phyloP scores from a whole-genome alignment of 2,888 invertebrate genomes.

The Melinaea menophilus region DNA sequence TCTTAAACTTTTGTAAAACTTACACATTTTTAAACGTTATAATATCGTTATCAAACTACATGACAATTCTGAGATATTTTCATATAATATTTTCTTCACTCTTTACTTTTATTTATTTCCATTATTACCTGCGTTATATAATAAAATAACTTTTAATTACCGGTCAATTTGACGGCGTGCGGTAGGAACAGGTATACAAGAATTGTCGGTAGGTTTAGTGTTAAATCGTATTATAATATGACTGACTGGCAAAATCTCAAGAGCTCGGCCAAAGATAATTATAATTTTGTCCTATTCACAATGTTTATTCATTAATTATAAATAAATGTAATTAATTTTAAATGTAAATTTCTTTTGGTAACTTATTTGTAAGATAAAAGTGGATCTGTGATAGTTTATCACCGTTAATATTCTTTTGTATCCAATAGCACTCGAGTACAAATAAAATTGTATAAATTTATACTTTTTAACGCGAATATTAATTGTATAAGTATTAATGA shows the following conservation, averaged over 20 bases:
- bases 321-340: not conserved
- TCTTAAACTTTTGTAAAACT: no score
- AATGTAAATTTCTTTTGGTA: conserved; percentile 11
- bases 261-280: conserved; percentile 5
- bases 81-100: no score
- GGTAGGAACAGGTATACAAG: no score
- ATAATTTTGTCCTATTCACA: not conserved
- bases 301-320: not conserved
- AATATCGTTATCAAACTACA: no score
- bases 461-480: conserved; percentile 34
- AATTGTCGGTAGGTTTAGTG: no score
- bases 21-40: no score
- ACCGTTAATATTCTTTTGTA: conserved; percentile 28
- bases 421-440: conserved; percentile 67
- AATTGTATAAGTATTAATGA: conserved; percentile 38
- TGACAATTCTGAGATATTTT: no score
- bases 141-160: no score
- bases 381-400: conserved; percentile 38
- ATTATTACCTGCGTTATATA: no score
- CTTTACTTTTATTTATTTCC: no score
- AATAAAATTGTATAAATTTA: conserved; percentile 40
- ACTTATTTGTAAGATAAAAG: conserved; percentile 28
- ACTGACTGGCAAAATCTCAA: conserved; percentile 3
- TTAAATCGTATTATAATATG: no score
- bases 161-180: no score